Percentiles rank a stretch among this genome's conserved stretches.
Conservation (phyloP, 2,888 invertebrate genomes). For the Lochmaea capreae region DNA sequence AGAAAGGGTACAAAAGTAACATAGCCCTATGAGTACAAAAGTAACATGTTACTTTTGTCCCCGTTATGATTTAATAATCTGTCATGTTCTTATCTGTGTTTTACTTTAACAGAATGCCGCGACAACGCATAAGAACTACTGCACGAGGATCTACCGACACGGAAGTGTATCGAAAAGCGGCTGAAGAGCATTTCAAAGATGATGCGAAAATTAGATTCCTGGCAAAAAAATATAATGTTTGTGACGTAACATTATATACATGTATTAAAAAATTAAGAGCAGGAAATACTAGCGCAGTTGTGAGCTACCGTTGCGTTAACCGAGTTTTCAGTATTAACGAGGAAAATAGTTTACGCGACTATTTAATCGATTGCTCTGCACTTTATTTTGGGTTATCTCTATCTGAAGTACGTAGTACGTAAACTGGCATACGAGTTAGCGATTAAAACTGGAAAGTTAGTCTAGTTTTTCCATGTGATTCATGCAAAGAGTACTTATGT, state of each 20-base stretch:
- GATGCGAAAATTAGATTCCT: background rate
- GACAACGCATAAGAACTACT: conserved; percentile 3
- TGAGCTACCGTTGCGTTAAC: background rate
- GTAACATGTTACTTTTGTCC: no score
- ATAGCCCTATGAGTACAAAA: no score
- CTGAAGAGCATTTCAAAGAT: background rate
- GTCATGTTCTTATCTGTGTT: background rate
- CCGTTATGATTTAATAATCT: background rate
- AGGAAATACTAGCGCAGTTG: background rate
- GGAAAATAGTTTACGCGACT: background rate
- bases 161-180: background rate
- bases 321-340: background rate
- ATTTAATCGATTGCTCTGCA: background rate
- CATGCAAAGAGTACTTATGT: no score
- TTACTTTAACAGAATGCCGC: conserved; percentile 1
- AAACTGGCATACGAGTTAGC: conserved; percentile 21
- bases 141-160: background rate
- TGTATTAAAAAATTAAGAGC: background rate
- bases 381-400: conserved; percentile 8
- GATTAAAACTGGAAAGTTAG: conserved; percentile 3
- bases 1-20: no score
- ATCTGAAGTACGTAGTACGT: background rate
- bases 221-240: background rate
- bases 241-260: background rate
- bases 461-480: no score